Evolutionary conservation across 1,140 invertebrate species (phyloP), one percentile per base, ranked within the genome.

Genomic region (Medauroidea extradentata): DNA sequence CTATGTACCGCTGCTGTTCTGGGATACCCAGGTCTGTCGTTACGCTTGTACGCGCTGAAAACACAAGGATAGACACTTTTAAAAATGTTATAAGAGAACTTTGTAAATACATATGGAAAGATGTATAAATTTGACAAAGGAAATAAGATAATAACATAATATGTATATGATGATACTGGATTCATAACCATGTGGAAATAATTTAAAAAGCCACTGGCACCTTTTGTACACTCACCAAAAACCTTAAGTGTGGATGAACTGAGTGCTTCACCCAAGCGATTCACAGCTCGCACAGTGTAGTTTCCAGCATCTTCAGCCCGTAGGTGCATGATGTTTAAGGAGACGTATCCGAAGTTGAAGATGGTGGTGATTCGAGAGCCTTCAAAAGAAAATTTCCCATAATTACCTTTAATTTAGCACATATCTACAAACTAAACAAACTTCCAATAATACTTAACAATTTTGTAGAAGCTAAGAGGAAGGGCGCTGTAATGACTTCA

Each of bases 261-360:
- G 67, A 90, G 83, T 63, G 89, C 89, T 83, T 93, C 89, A 68
- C 91, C 91, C 71, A 88, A 81, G 69, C 86, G 86, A 74, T 95
- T 96, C 55, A 90, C 85, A 78, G 92, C 93, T 69, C 91, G 85
- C 65, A 92, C 90, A 66, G 90, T 93, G 69, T 96, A 96, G 71
- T 88, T 86, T 80, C 93, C 93, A 66, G 87, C 85, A 85, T 96
- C 93, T 86, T 95, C 92, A 81, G 86, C 84, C 77, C 94, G 89
- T 80, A 97, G 87, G 85, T 96, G 94, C 85, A 96, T 84, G 75
- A 99, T 97, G 78, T 97, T 96, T 65, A 99, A 86, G 76, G 93
- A 93, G 77, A 98, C 94, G 82, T 96, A 97, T 73, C 95, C 94
- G 85, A 98, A 98, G 82, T 97, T 98, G 83, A 95, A 95, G 78